A percentile compares a stretch with the other conserved stretches of the same genome.
phyloP scores from a whole-genome alignment of 2,113 vertebrate species.

The Centropus bengalensis region DNA sequence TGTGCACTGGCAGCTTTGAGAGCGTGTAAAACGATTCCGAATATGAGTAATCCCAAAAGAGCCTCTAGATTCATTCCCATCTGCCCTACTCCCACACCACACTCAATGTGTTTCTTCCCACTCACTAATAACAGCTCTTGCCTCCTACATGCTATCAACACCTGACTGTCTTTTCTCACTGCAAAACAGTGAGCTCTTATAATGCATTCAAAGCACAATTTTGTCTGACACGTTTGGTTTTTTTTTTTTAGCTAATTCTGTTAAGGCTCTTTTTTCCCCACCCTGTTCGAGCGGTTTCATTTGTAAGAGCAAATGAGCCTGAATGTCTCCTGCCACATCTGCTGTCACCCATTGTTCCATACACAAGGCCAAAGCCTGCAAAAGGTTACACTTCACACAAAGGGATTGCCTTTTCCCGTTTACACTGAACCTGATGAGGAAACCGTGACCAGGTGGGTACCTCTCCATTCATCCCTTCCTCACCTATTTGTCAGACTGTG shows the following conservation, averaged over 20 bases:
- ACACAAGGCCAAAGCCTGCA: neutral
- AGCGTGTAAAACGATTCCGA: slow-evolving; percentile 37
- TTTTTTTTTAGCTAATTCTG: slow-evolving; percentile 62
- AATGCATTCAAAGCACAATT: slow-evolving; percentile 53
- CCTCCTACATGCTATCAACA: slow-evolving; percentile 50
- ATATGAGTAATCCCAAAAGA: slow-evolving; percentile 47
- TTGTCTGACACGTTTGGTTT: slow-evolving; percentile 60
- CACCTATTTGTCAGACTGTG: neutral
- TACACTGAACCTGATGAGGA: neutral
- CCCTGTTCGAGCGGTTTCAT: neutral
- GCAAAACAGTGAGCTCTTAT: neutral
- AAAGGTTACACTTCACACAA: neutral
- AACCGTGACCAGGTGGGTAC: neutral
- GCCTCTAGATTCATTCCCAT: slow-evolving; percentile 50
- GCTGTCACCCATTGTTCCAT: neutral
- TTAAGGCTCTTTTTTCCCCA: neutral
- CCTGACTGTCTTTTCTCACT: slow-evolving; percentile 52
- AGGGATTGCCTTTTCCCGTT: neutral
- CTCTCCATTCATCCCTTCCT: neutral
- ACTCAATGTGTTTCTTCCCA: slow-evolving; percentile 34
- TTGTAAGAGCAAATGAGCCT: slow-evolving; percentile 1
- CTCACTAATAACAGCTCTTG: slow-evolving; percentile 43
- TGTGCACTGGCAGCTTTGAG: neutral
- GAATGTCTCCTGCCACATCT: slow-evolving; percentile 26
- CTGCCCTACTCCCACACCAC: slow-evolving; percentile 57